Evolutionary conservation across 2,113 vertebrate genomes (phyloP), one percentile per base, ranked within the genome.

Genomic region (Nettapus auritus): DNA sequence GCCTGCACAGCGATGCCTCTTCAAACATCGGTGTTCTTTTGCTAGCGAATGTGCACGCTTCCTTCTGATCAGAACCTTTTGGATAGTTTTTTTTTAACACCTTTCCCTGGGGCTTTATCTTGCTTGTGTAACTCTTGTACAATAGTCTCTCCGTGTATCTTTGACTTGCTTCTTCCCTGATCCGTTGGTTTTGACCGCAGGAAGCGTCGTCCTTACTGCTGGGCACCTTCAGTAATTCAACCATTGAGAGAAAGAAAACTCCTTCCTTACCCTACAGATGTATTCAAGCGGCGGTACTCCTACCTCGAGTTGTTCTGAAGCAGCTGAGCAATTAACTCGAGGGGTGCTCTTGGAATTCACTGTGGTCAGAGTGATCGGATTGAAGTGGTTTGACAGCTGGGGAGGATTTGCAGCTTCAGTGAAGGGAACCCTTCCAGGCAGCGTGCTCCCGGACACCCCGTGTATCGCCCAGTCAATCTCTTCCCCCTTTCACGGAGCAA

Each of bases 401-500:
- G 42, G 50, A 40, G 6, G n/a, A 10, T 86, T 91, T 91, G 33
- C 48, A 87, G 55, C 75, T 6, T 87, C 38, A 19, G 9, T 38
- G 42, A 11, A 80, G 63, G 62, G n/a, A 34, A 2, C 13, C 53
- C 15, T 83, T 92, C 26, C 33, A 60, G 71, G 34, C 48, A 20
- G 9, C 0, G 0, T 67, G 48, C 70, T 82, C 89, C 59, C 63
- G 83, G 40, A 16, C 64, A 16, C 28, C 86, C 28, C 11, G 0
- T 28, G 44, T 67, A 5, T 73, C 0, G 0, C 46, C 3, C 26
- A 9, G 29, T 82, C 57, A 55, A 6, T 56, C 18, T 4, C 44
- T 44, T 53, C 40, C 25, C 52, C 13, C 33, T 85, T 44, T 42
- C 2, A 0, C 21, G 31, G 56, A 81, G 68, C 71, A 67, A 21